Conservation (phyloP, 1,140 invertebrate genomes). For the Bombus picipes region DNA sequence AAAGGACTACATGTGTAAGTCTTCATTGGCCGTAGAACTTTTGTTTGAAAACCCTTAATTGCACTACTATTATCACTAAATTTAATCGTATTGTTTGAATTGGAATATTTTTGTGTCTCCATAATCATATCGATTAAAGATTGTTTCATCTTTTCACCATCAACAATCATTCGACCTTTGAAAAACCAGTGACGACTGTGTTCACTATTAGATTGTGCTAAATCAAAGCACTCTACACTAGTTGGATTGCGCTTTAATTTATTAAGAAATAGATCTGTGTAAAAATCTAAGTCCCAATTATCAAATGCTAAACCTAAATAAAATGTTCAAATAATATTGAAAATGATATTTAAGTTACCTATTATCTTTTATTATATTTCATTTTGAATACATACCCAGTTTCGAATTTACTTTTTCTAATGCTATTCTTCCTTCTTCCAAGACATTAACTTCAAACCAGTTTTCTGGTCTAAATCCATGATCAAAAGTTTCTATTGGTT, state of each 20-base stretch:
- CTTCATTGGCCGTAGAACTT: slow-evolving; percentile 85
- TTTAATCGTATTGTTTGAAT: slow-evolving; percentile 98
- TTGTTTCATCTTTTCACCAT: slow-evolving; percentile 89
- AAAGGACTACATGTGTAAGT: slow-evolving; percentile 87
- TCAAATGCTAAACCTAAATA: slow-evolving; percentile 92
- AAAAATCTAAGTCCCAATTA: slow-evolving; percentile 93
- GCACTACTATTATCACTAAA: slow-evolving; percentile 99
- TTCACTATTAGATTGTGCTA: slow-evolving; percentile 99
- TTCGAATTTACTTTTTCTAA: slow-evolving; percentile 92
- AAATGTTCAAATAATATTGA: slow-evolving; percentile 17
- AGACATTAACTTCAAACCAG: slow-evolving; percentile 93
- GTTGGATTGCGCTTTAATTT: slow-evolving; percentile 96
- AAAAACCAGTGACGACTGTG: slow-evolving; percentile 97
- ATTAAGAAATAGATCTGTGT: slow-evolving; percentile 90
- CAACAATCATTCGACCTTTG: slow-evolving; percentile 93
- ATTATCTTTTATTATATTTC: not conserved
- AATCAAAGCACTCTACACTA: slow-evolving; percentile 98
- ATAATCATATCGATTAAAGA: slow-evolving; percentile 97
- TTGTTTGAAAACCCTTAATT: slow-evolving; percentile 91
- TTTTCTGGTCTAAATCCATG: slow-evolving; percentile 88
- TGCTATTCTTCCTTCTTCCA: slow-evolving; percentile 89
- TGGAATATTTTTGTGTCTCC: slow-evolving; percentile 92
- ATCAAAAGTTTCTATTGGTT: slow-evolving; percentile 87
- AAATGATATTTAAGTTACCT: not conserved
- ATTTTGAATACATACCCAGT: slow-evolving; percentile 85